Base-by-base conservation (phyloP, 1,140 invertebrate species). In the Drosophila equinoxialis region DNA sequence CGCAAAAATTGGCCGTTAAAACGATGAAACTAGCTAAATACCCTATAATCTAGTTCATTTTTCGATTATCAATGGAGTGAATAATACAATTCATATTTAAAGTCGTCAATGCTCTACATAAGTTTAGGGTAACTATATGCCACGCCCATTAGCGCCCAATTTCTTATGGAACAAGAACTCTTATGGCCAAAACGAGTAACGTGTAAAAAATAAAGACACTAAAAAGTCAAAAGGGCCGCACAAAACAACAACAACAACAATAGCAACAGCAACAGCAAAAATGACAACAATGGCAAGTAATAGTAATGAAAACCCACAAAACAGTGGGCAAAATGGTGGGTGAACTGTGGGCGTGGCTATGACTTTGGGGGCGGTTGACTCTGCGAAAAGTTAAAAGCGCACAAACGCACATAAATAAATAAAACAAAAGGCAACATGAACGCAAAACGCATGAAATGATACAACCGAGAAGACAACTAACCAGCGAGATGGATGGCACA, bases 211-310 rank as follows among this genome's bases (percentile, higher is more conserved):
- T 48, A 77, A 71, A 59, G 74, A 67, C 83, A 79, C 79, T 82
- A 86, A 87, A 86, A 87, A 87, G 83, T 86, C 83, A 74, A 86
- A 86, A 86, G 83, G 83, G 83, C 83, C 82, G 79, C 61, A 74
- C 23, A 26, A 26, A 26, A 65, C 57, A 74, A 59, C 60, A 57
- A 11, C 7, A 37, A 37, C 11, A 11, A 13, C 37, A 39, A 39
- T 57, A 37, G 11, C 59, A 74, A 17, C 23, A 65, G 64, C 51
- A 77, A 51, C 60, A 66, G 41, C 13, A 17, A 51, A 3, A 4
- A 51, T 20, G 14, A 51, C 45, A 10, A 51, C 71, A 51, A 51
- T 51, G 11, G 45, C 71, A 80, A 71, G 69, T 77, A 79, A 77
- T 77, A 83, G 83, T 82, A 86, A 87, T 83, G 83, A 71, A 82